Base-by-base conservation (phyloP, 30 jellyfish, hydroid and myxozoan genomes). In the Hydractinia symbiolongicarpus region DNA sequence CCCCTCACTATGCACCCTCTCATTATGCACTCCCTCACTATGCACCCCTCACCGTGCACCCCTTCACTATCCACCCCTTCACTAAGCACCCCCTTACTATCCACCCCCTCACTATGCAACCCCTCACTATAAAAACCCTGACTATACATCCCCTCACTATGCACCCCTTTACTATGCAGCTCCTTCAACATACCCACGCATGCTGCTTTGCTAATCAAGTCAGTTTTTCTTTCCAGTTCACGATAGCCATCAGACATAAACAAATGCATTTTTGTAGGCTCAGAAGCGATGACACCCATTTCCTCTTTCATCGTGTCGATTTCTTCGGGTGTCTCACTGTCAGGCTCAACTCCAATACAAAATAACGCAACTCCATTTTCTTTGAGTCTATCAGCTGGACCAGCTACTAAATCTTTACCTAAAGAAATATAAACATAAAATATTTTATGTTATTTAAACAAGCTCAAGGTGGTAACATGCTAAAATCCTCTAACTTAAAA, bases 291-390 rank as follows among this genome's bases (percentile, higher is more conserved):
- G 6, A 83, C 92, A 55, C 85, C 78, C 88, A 91, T 49, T 61
- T 91, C 98, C 71, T 91, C 98, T 80, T 86, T 86, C 98, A 91
- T 91, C 16, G 95, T 91, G 21, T 72, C 86, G 15, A 88, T 55
- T 58, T 91, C 98, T 15, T 84, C 91, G 10, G 98, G 96, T 21
- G 98, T 91, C 75, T 84, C 96, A 76, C 98, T 91, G 87, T 91
- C 96, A 4, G 98, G 98, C 74, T 86, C 98, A 0, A 91, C 81
- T 21, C 98, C 98, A 61, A 91, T 86, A 70, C 89, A 88, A 83
- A 91, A 91, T 61, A 91, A 54, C 20, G 98, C 98, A 6, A 86
- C 96, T 4, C 98, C 98, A 60, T 84, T 95, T 69, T 83, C 94
- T 67, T 91, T 91, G 49, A 91, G 86, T 1, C 87, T 79, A 72